Percentiles rank a stretch among this genome's conserved stretches.
phyloP scores from a whole-genome alignment of 2,113 vertebrate species.

The Brachypteracias leptosomus region DNA sequence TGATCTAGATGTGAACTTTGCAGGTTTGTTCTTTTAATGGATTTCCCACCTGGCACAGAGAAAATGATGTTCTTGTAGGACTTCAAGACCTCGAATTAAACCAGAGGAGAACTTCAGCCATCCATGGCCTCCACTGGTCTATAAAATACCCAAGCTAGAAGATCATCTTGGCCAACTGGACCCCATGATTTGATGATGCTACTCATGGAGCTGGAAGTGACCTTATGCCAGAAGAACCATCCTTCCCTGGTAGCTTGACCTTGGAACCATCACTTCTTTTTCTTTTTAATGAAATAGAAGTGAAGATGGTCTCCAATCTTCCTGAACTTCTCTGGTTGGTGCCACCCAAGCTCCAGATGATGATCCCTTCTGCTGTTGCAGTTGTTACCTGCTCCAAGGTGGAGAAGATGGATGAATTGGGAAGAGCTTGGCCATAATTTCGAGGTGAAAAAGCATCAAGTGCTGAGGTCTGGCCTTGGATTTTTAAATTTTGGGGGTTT shows the following conservation, averaged over 20 bases:
- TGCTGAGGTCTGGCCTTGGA: neutral
- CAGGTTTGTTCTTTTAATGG: neutral
- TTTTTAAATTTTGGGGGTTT: neutral
- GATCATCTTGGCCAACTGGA: neutral
- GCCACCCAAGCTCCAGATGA: neutral
- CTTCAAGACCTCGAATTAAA: neutral
- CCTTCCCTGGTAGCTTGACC: neutral
- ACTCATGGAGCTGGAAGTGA: neutral
- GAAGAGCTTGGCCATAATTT: neutral
- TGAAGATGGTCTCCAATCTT: neutral
- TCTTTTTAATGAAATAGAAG: neutral
- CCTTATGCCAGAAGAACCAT: neutral
- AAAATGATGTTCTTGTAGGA: neutral
- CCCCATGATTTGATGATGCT: neutral
- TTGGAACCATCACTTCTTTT: neutral
- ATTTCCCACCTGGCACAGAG: neutral
- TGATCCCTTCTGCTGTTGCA: neutral
- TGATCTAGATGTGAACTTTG: neutral
- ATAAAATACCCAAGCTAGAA: neutral
- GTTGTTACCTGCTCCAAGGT: neutral
- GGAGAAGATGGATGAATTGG: neutral
- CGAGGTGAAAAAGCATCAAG: neutral
- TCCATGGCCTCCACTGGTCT: neutral
- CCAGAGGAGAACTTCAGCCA: neutral
- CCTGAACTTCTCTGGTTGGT: neutral